Base-by-base conservation (phyloP, 2,888 invertebrate species). In the Petrophora chlorosata region DNA sequence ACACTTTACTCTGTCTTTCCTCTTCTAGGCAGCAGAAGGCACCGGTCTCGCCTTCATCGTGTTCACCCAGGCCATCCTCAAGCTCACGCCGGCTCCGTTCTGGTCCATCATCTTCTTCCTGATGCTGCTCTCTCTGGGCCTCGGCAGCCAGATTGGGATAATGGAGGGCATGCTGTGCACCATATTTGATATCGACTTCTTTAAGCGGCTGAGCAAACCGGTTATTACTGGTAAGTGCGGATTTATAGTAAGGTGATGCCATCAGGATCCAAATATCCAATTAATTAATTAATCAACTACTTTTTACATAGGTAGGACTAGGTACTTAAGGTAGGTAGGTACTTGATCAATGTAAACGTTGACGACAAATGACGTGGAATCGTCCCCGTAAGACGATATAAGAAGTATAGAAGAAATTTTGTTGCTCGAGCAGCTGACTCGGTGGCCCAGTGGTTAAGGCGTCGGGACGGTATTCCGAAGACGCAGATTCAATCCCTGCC, bases 31-130 rank as follows among this genome's bases (percentile, higher is more conserved):
- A 14, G 98, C 98, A 17, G 97, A 98, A 88, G 98, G 98, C 34
- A 98, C 98, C 0, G 98, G 98, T 0, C 87, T 98, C 34, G 98
- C 98, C 0, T 98, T 98, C 84, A 98, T 98, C 56, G 97, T 98
- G n/a, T 98, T 98, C 89, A 98, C 98, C 0, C 97, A 98, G 80
- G 98, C 98, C 3, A 98, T 98, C 70, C 95, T 98, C 17, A 96
- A 98, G 84, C 91, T 98, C 63, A 98, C 98, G 0, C 96, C 96
- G 1, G 96, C 98, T 0, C 98, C 98, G 8, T 97, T 98, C 86
- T 98, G 98, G 98, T 96, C 98, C 8, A 94, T 98, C 60, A 94
- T 98, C 52, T 98, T 98, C 92, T 98, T 98, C 92, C 92, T 98
- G 78, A 98, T 98, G 98, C 91, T 98, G 56, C 91, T 98, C 14